Conservation (phyloP, 1,140 invertebrate species). For the Chironomus tepperi region DNA sequence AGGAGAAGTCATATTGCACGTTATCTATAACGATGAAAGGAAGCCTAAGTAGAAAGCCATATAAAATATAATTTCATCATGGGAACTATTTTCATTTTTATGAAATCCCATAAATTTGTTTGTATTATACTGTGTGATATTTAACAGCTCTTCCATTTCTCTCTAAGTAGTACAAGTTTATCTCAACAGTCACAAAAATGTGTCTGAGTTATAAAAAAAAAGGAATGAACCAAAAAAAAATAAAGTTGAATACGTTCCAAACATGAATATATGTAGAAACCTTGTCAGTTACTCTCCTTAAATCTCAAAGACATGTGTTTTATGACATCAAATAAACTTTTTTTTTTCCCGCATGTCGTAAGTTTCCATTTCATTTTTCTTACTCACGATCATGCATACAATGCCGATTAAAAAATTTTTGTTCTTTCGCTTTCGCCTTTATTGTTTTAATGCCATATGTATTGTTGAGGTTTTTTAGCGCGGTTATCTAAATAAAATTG, state of each 20-base stretch:
- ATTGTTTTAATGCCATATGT: background rate
- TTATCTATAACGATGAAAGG: slow-evolving; percentile 16
- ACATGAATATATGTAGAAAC: background rate
- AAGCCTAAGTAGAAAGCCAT: slow-evolving; percentile 21
- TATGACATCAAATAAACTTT: slow-evolving; percentile 9
- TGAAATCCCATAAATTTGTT: slow-evolving; percentile 20
- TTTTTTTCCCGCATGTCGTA: slow-evolving; percentile 11
- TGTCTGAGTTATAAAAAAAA: slow-evolving; percentile 1
- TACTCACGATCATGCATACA: background rate
- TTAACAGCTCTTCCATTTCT: slow-evolving; percentile 5
- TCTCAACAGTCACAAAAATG: slow-evolving; percentile 12
- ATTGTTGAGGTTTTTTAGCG: too few species aligned
- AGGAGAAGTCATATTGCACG: slow-evolving; percentile 10
- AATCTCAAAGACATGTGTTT: slow-evolving; percentile 13
- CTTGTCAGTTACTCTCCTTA: slow-evolving; percentile 11
- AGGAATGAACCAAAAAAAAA: too few species aligned
- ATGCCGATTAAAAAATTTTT: background rate
- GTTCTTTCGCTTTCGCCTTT: background rate
- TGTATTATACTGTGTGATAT: slow-evolving; percentile 18
- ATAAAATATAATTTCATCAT: slow-evolving; percentile 22
- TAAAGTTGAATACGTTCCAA: slow-evolving; percentile 2
- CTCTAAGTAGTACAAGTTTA: background rate
- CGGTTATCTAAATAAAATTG: too few species aligned
- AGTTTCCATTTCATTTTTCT: background rate
- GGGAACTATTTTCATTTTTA: slow-evolving; percentile 22